Conservation (phyloP, 1,140 invertebrate species). For the Panulirus ornatus region DNA sequence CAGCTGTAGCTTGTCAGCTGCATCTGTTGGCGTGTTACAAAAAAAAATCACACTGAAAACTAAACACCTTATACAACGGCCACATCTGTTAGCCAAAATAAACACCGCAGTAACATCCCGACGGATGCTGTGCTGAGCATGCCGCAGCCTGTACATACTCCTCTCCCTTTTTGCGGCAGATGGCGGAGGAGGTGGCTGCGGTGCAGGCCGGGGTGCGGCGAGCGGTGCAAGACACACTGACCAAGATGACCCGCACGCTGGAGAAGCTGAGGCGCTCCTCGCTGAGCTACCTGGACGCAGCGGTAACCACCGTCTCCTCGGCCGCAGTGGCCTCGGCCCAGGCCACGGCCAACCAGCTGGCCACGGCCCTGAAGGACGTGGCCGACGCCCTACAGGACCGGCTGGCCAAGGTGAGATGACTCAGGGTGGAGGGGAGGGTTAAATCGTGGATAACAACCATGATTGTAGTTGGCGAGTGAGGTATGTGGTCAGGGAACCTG, state of each 20-base stretch:
- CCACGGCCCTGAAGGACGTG: neutral
- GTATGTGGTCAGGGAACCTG: neutral
- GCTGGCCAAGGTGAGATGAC: constrained; percentile 17
- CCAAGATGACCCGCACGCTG: constrained; percentile 4
- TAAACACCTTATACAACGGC: too few relatives aligned
- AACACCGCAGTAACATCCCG: too few relatives aligned
- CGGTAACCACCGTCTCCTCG: constrained; percentile 52
- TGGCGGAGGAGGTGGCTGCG: neutral
- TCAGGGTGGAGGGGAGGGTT: neutral
- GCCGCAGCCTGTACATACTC: too few relatives aligned
- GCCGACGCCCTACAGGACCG: neutral
- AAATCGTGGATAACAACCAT: neutral
- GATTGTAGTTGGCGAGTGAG: neutral
- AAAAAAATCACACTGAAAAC: too few relatives aligned
- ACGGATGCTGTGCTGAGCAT: too few relatives aligned
- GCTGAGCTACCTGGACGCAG: constrained; percentile 49
- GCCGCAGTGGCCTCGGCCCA: constrained; percentile 53
- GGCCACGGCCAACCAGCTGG: constrained; percentile 47
- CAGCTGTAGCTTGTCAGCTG: too few relatives aligned
- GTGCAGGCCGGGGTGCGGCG: neutral
- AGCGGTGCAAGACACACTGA: constrained; percentile 25
- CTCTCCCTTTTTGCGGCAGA: neutral
- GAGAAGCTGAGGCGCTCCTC: constrained; percentile 47
- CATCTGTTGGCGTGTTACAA: too few relatives aligned
- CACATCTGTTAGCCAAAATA: too few relatives aligned